Percentiles rank a stretch among this genome's conserved stretches.
Conservation (phyloP, 2,797 vertebrate genomes). For the Protonibea diacanthus region DNA sequence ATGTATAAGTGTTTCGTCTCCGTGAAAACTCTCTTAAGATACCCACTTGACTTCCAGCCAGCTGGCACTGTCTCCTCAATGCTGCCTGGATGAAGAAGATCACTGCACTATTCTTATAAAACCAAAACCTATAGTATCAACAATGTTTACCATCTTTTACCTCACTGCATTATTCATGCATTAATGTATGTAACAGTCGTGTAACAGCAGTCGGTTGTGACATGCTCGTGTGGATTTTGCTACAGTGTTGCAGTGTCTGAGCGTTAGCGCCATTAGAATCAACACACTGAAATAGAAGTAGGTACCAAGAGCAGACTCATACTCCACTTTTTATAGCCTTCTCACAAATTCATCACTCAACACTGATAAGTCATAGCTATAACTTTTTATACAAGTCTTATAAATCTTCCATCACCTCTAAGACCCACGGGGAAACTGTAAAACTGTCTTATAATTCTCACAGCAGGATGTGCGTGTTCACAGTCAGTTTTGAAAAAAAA, state of each 20-base stretch:
- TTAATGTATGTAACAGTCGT: slow-evolving; percentile 21
- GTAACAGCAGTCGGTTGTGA: slow-evolving; percentile 38
- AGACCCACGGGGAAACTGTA: slow-evolving; percentile 47
- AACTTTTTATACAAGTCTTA: slow-evolving; percentile 48
- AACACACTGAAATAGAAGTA: slow-evolving; percentile 52
- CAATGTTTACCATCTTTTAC: slow-evolving; percentile 70
- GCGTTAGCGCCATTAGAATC: slow-evolving; percentile 50
- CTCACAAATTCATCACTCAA: slow-evolving; percentile 41
- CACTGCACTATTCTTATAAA: slow-evolving; percentile 78
- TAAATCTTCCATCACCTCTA: slow-evolving; percentile 44
- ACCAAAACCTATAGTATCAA: slow-evolving; percentile 75
- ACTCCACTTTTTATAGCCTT: slow-evolving; percentile 54
- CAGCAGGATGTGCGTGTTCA: slow-evolving; percentile 45
- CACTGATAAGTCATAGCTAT: slow-evolving; percentile 37
- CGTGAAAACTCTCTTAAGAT: slow-evolving; percentile 70
- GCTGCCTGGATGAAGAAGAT: slow-evolving; percentile 60
- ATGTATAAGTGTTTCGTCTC: slow-evolving; percentile 76
- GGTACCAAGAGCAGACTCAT: slow-evolving; percentile 47
- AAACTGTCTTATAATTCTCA: slow-evolving; percentile 44
- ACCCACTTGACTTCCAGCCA: slow-evolving; percentile 67
- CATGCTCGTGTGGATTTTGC: slow-evolving; percentile 51
- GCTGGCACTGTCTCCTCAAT: slow-evolving; percentile 68
- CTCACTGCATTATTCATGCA: slow-evolving; percentile 76
- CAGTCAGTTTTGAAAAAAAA: slow-evolving; percentile 47
- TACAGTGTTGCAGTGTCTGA: slow-evolving; percentile 60